Evolutionary conservation across 2,113 vertebrate species (phyloP), one percentile per base, ranked within the genome.

Genomic region (Eolophus roseicapilla): DNA sequence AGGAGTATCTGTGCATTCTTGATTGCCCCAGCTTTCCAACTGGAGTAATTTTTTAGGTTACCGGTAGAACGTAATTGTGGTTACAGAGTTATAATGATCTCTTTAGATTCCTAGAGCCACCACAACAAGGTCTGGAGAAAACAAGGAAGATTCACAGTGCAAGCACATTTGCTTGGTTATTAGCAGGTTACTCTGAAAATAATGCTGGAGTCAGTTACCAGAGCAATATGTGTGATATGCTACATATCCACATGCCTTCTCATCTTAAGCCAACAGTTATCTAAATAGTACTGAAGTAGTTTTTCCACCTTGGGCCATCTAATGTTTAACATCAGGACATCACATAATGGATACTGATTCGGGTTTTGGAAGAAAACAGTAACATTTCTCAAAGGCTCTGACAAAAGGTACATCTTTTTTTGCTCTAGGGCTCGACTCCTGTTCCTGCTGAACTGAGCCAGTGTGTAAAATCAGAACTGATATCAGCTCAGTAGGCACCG

Each of bases 381-480:
- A 77, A 41, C n/a, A 62, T 52, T 93, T 91, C 71, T 92, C 69
- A 96, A 63, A 84, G 64, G 67, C 82, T 96, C 93, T 93, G 75
- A 92, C 86, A 80, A 70, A 94, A 96, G 29, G 83, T 81, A 79
- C 88, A 93, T 93, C 91, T 96, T 95, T 96, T 92, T 95, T 98
- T 97, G 98, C 98, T 98, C 87, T 97, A 97, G 98, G 99, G 98
- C 99, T 97, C 98, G 98, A 99, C 99, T 99, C 99, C 99, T 99
- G 99, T 99, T 99, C 99, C 99, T 99, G 99, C 99, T 99, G 99
- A 99, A 99, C 99, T 99, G 99, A 99, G 99, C 99, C 99, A 99
- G 99, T 99, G 97, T 98, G 98, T 99, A 96, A 98, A 98, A 98
- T 96, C 98, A 99, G 98, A 99, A 99, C 99, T 99, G 99, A 99